Evolutionary conservation across 2,888 invertebrate genomes (phyloP).

Genomic region (Stenoptilia bipunctidactyla): DNA sequence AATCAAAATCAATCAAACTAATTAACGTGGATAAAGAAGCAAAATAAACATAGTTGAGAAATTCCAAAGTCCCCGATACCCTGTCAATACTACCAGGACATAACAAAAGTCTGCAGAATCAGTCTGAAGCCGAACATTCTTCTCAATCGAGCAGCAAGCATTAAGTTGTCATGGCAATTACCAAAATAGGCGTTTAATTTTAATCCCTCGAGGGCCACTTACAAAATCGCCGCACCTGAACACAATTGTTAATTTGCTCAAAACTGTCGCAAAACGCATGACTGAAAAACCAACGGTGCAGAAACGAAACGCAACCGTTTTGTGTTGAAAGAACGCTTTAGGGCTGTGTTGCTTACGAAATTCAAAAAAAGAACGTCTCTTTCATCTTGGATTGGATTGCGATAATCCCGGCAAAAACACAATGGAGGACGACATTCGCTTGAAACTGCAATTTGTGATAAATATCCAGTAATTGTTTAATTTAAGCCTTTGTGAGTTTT

Average conservation of each 20-base stretch:
- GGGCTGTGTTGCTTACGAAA: background rate
- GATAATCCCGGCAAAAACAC: constrained; percentile 33
- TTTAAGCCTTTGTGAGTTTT: too few relatives aligned
- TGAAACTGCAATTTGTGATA: constrained; percentile 24
- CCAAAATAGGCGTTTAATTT: constrained; percentile 21
- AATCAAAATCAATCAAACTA: too few relatives aligned
- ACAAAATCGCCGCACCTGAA: constrained; percentile 14
- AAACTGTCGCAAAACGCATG: constrained; percentile 26
- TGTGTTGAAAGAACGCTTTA: constrained; percentile 8
- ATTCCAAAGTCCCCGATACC: too few relatives aligned
- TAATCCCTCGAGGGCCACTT: constrained; percentile 26
- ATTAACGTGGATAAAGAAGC: too few relatives aligned
- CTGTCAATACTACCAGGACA: too few relatives aligned
- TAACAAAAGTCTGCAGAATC: too few relatives aligned
- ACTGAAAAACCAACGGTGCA: constrained; percentile 26
- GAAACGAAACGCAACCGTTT: constrained; percentile 29
- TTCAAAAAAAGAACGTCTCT: background rate
- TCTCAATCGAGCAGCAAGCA: constrained; percentile 12
- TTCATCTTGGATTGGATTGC: constrained; percentile 31
- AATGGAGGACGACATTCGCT: constrained; percentile 23
- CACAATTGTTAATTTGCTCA: constrained; percentile 16
- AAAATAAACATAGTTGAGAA: too few relatives aligned
- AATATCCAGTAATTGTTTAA: constrained; percentile 12
- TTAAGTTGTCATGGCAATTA: constrained; percentile 15
- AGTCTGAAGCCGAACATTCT: background rate